Evolutionary conservation across 2,797 vertebrate genomes (phyloP), one percentile per base, ranked within the genome.

Genomic region (Odontamblyopus rebecca): DNA sequence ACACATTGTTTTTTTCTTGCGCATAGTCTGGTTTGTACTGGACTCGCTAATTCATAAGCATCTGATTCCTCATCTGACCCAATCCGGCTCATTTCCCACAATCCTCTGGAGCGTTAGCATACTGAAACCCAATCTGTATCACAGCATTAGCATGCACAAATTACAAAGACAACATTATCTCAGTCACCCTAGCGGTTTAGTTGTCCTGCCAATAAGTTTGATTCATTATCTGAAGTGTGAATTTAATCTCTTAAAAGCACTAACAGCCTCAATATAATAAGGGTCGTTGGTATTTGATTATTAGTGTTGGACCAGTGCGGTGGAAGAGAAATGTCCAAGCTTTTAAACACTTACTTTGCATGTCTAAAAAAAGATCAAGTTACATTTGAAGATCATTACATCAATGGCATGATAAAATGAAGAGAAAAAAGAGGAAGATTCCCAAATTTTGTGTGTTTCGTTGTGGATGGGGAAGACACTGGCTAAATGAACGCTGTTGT

Each of bases 31-130:
- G 67, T 81, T 81, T 80, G 62, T 30, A 68, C 78, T 85, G 73
- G 77, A 87, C 66, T 38, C 23, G 23, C 30, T 80, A 64, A 74
- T 68, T 60, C n/a, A 79, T 68, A 75, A 86, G 79, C 73, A 70
- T 76, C 68, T 41, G 74, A 82, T 68, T 77, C 76, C 38, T 85
- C 76, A 77, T 73, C 73, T 80, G 71, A 85, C 72, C 76, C 70
- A 50, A 12, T 67, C 23, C 51, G 60, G 62, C 26, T 68, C 6
- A 67, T 70, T 82, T 85, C 77, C 74, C 84, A 88, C 61, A 74
- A 60, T 71, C 38, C 76, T 71, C 74, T 35, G 67, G 79, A 78
- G 82, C 9, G 9, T 26, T 2, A 51, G 61, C 61, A 81, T 74
- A 72, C 75, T 51, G 75, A 76, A 85, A 81, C 71, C 19, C 5